Evolutionary conservation across 2,113 vertebrate species (phyloP), one percentile per base, ranked within the genome.

Genomic region (Solenodon paradoxus): DNA sequence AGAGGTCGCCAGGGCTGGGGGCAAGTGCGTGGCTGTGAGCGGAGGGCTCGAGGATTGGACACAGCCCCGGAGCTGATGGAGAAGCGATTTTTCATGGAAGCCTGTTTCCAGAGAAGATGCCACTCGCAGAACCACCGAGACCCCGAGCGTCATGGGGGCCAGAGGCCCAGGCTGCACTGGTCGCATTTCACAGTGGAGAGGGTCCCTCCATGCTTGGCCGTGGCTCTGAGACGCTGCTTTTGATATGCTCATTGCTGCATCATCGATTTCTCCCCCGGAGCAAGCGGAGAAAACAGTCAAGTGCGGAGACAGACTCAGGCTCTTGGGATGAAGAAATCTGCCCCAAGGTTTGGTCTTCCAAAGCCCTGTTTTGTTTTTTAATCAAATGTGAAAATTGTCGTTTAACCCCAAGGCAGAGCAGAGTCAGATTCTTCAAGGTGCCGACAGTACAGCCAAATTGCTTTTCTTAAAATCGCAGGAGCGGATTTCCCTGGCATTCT

Each of bases 91-190:
- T 64, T 74, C 86, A 42, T 0, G 0, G 49, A 57, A 7, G 84
- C 49, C 19, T 78, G 77, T 45, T 10, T 32, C 10, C 0, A 94
- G 45, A 47, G 86, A 89, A 45, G 51, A 15, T 0, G 1, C 9
- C 19, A 11, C 0, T 3, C 4, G 0, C 7, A 7, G 55, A 7
- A 1, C 24, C 1, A 45, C 2, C 0, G 2, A 17, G 72, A 47
- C 47, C 93, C 0, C 42, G 35, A 1, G 13, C 2, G 45, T 1
- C 3, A 0, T 12, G 19, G n/a, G 83, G 40, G 42, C 53, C 7
- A 63, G 2, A 0, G 0, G 45, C 78, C 26, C 0, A 1, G 38
- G 13, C 66, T 0, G 12, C 94, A 64, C 53, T 26, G 75, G 88
- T 16, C 28, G 47, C 35, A 1, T 92, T 92, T 90, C 94, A 80